Evolutionary conservation across 1,140 invertebrate genomes (phyloP).

Genomic region (Pseudomyrmex flavicornis): DNA sequence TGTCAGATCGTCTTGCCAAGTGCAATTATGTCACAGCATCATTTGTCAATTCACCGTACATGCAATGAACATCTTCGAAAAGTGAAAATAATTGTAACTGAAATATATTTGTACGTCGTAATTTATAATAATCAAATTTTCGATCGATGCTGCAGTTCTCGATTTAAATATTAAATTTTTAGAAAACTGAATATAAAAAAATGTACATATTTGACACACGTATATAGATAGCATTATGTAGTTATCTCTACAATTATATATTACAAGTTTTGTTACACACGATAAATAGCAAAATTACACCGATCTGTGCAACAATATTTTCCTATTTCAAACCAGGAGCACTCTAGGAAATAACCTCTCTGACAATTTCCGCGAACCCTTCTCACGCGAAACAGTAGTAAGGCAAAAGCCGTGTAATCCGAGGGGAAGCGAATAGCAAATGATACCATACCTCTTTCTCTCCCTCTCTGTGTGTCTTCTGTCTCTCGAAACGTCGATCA

Average conservation of each 20-base stretch:
- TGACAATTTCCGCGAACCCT: not conserved
- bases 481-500: slow-evolving; percentile 30
- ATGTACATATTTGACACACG: not conserved
- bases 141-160: too few relatives aligned
- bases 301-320: too few relatives aligned
- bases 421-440: slow-evolving; percentile 3
- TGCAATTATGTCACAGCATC: not conserved
- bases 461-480: too few relatives aligned
- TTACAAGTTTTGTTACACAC: too few relatives aligned
- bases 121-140: not conserved
- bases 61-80: not conserved
- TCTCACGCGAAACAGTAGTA: not conserved
- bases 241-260: not conserved
- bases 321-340: not conserved
- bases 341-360: slow-evolving; percentile 35
- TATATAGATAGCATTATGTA: not conserved
- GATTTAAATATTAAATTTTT: too few relatives aligned
- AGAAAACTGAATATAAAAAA: too few relatives aligned
- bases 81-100: not conserved
- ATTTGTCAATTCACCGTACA: not conserved
- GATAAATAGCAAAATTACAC: too few relatives aligned
- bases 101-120: not conserved
- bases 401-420: slow-evolving; percentile 4
- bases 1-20: not conserved
- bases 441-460: slow-evolving; percentile 22